Conservation (phyloP, 2,797 vertebrate species). For the Babyrousa celebensis region DNA sequence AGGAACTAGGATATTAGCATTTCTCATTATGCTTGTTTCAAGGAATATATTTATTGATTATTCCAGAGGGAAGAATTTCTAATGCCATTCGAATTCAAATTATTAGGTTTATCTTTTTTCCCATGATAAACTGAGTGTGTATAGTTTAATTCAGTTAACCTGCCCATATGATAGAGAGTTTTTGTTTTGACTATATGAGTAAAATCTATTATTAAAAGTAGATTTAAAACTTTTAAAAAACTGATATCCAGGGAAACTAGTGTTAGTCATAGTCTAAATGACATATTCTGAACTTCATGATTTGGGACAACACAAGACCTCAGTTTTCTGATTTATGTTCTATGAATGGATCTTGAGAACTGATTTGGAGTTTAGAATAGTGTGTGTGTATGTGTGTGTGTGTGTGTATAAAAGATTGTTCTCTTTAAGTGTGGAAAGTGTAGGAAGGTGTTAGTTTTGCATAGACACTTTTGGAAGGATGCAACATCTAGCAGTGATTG, state of each 20-base stretch:
- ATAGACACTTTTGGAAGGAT: background rate
- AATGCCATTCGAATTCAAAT: background rate
- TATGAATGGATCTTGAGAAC: background rate
- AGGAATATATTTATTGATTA: slow-evolving; percentile 15
- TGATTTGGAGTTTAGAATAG: background rate
- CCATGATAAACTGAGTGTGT: background rate
- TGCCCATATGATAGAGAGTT: background rate
- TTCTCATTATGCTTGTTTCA: slow-evolving; percentile 23
- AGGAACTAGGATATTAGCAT: background rate
- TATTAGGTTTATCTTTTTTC: slow-evolving; percentile 12
- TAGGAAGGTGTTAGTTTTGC: background rate
- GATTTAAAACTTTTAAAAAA: background rate
- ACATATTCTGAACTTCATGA: background rate
- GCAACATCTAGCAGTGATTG: background rate
- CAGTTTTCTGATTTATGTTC: slow-evolving; percentile 36
- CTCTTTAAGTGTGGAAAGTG: background rate
- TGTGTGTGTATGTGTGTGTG: background rate
- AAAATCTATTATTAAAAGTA: slow-evolving; percentile 12
- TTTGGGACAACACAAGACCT: background rate
- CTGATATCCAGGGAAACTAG: background rate
- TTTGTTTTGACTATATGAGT: background rate
- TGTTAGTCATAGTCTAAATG: background rate
- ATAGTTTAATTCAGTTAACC: background rate
- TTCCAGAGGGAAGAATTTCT: background rate
- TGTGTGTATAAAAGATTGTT: background rate